Percentiles rank a stretch among this genome's conserved stretches.
phyloP scores from a whole-genome alignment of 2,797 vertebrate genomes.

The Chaunax sp. region DNA sequence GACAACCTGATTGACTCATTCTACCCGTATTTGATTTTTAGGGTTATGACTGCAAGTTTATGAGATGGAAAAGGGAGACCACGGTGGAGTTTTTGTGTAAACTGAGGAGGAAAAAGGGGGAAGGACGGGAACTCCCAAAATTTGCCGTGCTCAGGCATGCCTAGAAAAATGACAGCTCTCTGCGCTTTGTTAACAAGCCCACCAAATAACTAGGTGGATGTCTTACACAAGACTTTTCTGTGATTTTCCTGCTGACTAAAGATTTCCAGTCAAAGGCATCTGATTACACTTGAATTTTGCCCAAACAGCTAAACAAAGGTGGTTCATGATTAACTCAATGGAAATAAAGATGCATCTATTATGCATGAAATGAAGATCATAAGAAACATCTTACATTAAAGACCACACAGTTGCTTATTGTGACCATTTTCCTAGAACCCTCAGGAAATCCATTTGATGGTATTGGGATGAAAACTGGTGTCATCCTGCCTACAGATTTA shows the following conservation, averaged over 20 bases:
- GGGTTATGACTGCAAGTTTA: conserved; percentile 7
- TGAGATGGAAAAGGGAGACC: conserved; percentile 25
- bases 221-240: conserved; percentile 62
- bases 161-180: conserved; percentile 60
- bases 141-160: conserved; percentile 67
- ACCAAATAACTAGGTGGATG: conserved; percentile 66
- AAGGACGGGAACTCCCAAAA: conserved; percentile 60
- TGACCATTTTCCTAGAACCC: neutral
- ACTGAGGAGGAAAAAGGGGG: conserved; percentile 25
- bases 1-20: conserved; percentile 24
- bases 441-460: neutral
- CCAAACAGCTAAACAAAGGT: conserved; percentile 1
- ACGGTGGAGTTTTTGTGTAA: conserved; percentile 24
- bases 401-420: neutral
- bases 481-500: conserved; percentile 36
- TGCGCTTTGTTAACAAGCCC: conserved; percentile 69
- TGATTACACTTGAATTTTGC: conserved; percentile 15
- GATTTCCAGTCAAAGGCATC: conserved; percentile 27
- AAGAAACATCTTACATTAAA: neutral
- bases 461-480: conserved; percentile 23
- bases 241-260: conserved; percentile 47
- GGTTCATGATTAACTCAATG: neutral
- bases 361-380: neutral
- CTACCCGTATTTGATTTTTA: conserved; percentile 14
- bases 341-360: neutral